phyloP scores from a whole-genome alignment of 2,113 vertebrate species.

The Erythrocercus mccallii region DNA sequence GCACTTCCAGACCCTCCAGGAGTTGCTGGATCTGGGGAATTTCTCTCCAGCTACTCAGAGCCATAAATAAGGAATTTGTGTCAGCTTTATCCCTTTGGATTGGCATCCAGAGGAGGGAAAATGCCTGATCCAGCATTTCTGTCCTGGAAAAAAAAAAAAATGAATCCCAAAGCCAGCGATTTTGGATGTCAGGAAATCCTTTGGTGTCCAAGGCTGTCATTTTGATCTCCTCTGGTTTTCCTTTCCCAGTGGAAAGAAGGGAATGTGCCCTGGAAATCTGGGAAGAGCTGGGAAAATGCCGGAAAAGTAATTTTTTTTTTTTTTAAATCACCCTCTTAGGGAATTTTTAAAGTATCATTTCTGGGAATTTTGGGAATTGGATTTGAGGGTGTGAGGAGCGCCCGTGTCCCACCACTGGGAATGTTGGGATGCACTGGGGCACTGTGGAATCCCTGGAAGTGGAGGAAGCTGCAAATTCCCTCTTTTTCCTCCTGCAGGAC shows the following conservation, averaged over 20 bases:
- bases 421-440: not conserved
- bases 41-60: not conserved
- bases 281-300: not conserved
- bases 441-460: not conserved
- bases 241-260: not conserved
- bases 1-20: not conserved
- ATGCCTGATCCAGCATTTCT: constrained; percentile 17
- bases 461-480: not conserved
- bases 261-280: not conserved
- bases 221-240: not conserved
- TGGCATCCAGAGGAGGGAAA: not conserved
- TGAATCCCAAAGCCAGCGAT: not conserved
- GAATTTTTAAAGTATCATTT: no score
- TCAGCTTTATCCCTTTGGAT: not conserved
- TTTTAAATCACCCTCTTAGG: not conserved
- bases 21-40: not conserved
- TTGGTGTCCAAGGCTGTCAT: not conserved
- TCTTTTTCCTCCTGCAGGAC: not conserved
- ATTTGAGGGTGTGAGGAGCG: not conserved
- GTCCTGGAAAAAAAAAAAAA: not conserved
- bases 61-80: not conserved
- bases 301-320: not conserved
- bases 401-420: fast-evolving
- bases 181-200: not conserved
- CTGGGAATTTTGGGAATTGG: not conserved